Percentiles rank a stretch among this genome's conserved stretches.
Evolutionary conservation across 2,113 vertebrate genomes (phyloP).

Genomic region (Orthochromis malagaraziensis): DNA sequence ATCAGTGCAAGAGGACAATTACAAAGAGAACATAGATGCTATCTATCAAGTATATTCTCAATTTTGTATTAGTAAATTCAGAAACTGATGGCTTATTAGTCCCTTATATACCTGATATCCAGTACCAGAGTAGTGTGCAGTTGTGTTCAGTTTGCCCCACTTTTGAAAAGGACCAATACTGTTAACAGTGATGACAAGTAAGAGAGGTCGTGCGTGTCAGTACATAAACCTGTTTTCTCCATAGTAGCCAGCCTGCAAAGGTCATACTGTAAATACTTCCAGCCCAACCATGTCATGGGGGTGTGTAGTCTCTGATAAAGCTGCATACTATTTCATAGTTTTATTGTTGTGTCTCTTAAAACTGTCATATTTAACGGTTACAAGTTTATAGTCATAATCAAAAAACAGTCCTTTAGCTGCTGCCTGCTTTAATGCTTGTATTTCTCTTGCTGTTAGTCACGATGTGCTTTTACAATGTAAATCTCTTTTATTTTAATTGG

Average conservation of each 20-base stretch:
- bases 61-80: not conserved
- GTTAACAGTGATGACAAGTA: not conserved
- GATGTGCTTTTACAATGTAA: not conserved
- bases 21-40: not conserved
- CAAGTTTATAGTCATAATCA: not conserved
- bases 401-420: not conserved
- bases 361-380: not conserved
- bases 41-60: not conserved
- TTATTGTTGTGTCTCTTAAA: not conserved
- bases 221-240: not conserved
- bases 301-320: not conserved
- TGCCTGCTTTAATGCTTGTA: not conserved
- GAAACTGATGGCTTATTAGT: not conserved
- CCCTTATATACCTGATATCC: not conserved
- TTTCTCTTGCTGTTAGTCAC: not conserved
- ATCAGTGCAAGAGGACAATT: not conserved
- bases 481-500: not conserved
- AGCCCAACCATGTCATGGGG: not conserved
- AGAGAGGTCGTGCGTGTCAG: not conserved
- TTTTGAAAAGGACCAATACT: not conserved
- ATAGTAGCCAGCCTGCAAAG: not conserved
- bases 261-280: not conserved
- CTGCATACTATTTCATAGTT: not conserved
- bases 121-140: not conserved
- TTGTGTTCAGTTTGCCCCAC: not conserved